These are phyloP conservation scores for Camponotus floridanus DNA, from an alignment of 1,140 invertebrate genomes.

Conservation along the genomic window DNA sequence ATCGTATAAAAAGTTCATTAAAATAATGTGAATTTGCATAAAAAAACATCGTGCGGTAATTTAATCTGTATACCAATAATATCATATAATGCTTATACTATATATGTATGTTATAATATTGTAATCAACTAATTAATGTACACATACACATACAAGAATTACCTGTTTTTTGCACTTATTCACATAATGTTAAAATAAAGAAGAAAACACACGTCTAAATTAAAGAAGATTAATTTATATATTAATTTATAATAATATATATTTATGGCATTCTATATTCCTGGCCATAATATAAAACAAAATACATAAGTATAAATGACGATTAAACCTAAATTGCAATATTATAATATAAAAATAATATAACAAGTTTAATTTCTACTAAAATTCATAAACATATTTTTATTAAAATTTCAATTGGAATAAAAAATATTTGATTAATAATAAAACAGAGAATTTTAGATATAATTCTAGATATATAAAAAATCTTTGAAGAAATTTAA, in stretches of 20 bases:
- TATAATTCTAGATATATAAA: not conserved
- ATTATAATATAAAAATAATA: not conserved
- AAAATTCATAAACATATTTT: not conserved
- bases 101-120: not conserved
- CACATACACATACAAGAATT: not conserved
- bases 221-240: too few species aligned
- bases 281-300: not conserved
- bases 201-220: not conserved
- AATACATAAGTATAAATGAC: not conserved
- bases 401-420: not conserved
- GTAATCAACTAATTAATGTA: not conserved
- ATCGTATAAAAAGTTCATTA: conserved; percentile 12
- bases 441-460: not conserved
- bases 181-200: not conserved
- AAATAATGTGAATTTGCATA: not conserved
- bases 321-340: not conserved
- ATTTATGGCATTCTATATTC: not conserved
- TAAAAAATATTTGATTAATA: conserved; percentile 7
- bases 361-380: not conserved
- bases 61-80: not conserved
- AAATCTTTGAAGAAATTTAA: not conserved
- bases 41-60: not conserved
- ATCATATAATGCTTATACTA: too few species aligned
- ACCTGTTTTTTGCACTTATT: not conserved
- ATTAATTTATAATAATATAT: not conserved